A percentile compares a stretch with the other conserved stretches of the same genome.
Evolutionary conservation across 2,113 vertebrate genomes (phyloP).

Genomic region (Cromileptes altivelis): DNA sequence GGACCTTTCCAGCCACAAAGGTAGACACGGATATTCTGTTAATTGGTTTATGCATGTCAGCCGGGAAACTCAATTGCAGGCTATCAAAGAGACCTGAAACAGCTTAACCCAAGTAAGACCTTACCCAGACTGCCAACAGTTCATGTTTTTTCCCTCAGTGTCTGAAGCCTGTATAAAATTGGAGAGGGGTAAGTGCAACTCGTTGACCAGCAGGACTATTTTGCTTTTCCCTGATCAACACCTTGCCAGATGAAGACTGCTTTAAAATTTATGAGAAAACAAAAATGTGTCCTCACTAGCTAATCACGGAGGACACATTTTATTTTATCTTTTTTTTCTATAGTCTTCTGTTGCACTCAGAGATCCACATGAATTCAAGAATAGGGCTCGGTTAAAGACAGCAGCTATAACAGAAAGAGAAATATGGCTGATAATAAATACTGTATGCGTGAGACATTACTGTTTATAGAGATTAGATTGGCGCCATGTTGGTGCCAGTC

Average conservation of each 20-base stretch:
- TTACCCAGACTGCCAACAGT: conserved; percentile 3
- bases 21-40: conserved; percentile 29
- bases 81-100: conserved; percentile 45
- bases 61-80: conserved; percentile 20
- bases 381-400: background rate
- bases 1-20: conserved; percentile 10
- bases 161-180: conserved; percentile 21
- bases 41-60: conserved; percentile 57
- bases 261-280: conserved; percentile 43
- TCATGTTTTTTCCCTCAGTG: conserved; percentile 18
- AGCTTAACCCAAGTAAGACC: conserved; percentile 43
- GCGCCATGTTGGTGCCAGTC: conserved; percentile 19
- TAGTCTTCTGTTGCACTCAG: conserved; percentile 8
- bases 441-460: background rate
- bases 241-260: conserved; percentile 2
- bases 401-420: conserved; percentile 5
- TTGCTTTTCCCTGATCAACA: conserved; percentile 19
- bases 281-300: conserved; percentile 6
- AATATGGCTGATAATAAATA: conserved; percentile 33
- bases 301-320: conserved; percentile 8
- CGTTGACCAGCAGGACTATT: background rate
- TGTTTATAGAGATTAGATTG: conserved; percentile 35
- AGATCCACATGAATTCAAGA: conserved; percentile 17
- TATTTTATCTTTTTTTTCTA: conserved; percentile 13
- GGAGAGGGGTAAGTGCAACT: conserved; percentile 3